A percentile compares a stretch with the other conserved stretches of the same genome.
These are phyloP conservation scores for Hippocampus zosterae DNA, from an alignment of 2,113 vertebrate genomes.

Conservation along the genomic window DNA sequence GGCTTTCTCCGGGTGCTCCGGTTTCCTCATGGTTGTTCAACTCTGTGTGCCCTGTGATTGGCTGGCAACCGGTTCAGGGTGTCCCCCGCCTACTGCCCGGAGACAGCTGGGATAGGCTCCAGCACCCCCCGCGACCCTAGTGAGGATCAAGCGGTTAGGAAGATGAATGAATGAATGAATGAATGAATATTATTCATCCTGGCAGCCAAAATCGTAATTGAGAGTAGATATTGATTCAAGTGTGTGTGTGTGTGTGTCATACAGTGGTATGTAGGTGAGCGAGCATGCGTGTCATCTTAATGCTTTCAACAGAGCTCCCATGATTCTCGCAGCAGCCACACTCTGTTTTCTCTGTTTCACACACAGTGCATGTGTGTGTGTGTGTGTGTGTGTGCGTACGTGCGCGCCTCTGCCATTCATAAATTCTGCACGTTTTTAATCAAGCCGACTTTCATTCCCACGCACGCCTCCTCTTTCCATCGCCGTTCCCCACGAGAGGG, in stretches of 20 bases:
- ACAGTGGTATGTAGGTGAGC: constrained; percentile 47
- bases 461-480: constrained; percentile 30
- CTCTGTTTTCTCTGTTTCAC: constrained; percentile 53
- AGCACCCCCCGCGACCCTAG: too few species aligned
- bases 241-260: constrained; percentile 32
- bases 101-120: too few species aligned
- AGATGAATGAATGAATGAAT: too few species aligned
- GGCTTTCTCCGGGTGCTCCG: too few species aligned
- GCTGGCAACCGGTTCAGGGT: too few species aligned
- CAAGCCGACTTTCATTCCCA: constrained; percentile 35
- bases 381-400: constrained; percentile 4
- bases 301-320: constrained; percentile 67
- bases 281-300: constrained; percentile 63
- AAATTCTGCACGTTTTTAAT: constrained; percentile 39
- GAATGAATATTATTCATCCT: too few species aligned
- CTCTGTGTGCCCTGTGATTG: too few species aligned
- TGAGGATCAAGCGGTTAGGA: too few species aligned
- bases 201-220: too few species aligned
- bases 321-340: constrained; percentile 53
- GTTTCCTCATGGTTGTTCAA: too few species aligned
- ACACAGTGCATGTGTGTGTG: neutral
- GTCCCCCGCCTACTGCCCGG: too few species aligned
- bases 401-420: constrained; percentile 31
- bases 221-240: neutral
- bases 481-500: constrained; percentile 60